Conservation (phyloP, 2,888 invertebrate species). For the Caenorhabditis doughertyi region DNA sequence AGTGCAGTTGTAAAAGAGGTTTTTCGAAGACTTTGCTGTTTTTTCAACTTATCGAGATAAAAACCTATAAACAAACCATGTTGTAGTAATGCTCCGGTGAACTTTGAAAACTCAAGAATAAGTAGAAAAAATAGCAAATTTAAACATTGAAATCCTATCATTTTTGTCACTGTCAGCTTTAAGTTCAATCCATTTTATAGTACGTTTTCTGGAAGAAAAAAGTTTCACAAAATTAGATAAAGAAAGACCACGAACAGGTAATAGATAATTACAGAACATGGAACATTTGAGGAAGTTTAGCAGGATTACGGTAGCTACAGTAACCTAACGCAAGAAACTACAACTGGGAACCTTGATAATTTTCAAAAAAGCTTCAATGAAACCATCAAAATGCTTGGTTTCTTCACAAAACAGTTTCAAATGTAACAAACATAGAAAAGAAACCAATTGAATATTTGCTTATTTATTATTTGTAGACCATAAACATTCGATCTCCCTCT, state of each 20-base stretch:
- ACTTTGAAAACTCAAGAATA: not conserved
- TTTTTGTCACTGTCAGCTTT: not conserved
- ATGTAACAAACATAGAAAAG: conserved; percentile 3
- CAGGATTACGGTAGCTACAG: too few relatives aligned
- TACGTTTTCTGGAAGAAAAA: not conserved
- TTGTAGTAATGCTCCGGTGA: not conserved
- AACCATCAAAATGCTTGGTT: not conserved
- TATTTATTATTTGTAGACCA: conserved; percentile 42
- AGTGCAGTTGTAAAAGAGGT: too few relatives aligned
- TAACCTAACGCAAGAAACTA: too few relatives aligned
- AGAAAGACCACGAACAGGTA: too few relatives aligned
- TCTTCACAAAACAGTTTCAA: conserved; percentile 25
- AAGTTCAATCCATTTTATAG: conserved; percentile 14
- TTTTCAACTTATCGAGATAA: not conserved
- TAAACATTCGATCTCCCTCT: conserved; percentile 14
- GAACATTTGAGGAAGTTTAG: too few relatives aligned
- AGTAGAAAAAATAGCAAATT: conserved; percentile 17
- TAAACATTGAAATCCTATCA: not conserved
- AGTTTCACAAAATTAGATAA: too few relatives aligned
- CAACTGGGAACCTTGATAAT: too few relatives aligned
- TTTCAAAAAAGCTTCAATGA: too few relatives aligned
- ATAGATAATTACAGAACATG: too few relatives aligned
- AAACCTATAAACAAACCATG: conserved; percentile 38
- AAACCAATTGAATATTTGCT: conserved; percentile 26
- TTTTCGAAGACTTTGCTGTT: too few relatives aligned